These are phyloP conservation scores for Oryzaephilus surinamensis DNA, from an alignment of 1,140 invertebrate genomes.

Conservation along the genomic window DNA sequence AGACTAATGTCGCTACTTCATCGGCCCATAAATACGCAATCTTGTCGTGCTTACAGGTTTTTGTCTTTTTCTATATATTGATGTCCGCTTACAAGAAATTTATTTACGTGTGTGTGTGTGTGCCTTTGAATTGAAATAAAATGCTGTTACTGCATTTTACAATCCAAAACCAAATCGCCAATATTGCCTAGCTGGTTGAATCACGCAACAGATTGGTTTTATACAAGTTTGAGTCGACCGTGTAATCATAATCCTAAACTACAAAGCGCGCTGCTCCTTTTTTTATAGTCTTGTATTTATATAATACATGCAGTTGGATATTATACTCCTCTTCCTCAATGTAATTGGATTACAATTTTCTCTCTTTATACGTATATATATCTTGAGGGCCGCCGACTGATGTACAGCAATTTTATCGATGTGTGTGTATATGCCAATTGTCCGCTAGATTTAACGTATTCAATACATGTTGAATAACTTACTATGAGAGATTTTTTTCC, in stretches of 20 bases:
- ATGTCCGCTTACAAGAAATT: no score
- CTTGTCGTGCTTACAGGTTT: slow-evolving; percentile 3
- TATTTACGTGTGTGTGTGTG: no score
- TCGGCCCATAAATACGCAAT: slow-evolving; percentile 18
- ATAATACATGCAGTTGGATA: no score
- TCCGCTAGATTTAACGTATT: slow-evolving; percentile 26
- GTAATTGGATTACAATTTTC: slow-evolving; percentile 31
- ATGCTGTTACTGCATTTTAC: slow-evolving; percentile 6
- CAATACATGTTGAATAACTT: slow-evolving; percentile 21
- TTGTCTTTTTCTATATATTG: no score
- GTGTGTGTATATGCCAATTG: slow-evolving; percentile 24
- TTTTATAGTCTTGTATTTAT: slow-evolving; percentile 2
- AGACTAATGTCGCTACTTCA: slow-evolving; percentile 27
- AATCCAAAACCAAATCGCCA: not conserved
- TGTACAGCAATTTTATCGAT: slow-evolving; percentile 12
- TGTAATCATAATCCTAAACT: slow-evolving; percentile 23
- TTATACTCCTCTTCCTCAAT: slow-evolving; percentile 15
- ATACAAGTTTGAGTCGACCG: slow-evolving; percentile 21
- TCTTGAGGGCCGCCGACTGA: not conserved
- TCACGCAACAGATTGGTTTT: slow-evolving; percentile 31
- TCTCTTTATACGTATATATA: no score
- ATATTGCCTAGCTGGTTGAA: slow-evolving; percentile 14
- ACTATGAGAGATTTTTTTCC: slow-evolving; percentile 14
- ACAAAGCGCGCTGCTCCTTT: slow-evolving; percentile 16
- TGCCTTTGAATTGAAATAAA: no score